Percentiles rank a stretch among this genome's conserved stretches.
Conservation (phyloP, 2,113 vertebrate species). For the Baryphthengus martii region DNA sequence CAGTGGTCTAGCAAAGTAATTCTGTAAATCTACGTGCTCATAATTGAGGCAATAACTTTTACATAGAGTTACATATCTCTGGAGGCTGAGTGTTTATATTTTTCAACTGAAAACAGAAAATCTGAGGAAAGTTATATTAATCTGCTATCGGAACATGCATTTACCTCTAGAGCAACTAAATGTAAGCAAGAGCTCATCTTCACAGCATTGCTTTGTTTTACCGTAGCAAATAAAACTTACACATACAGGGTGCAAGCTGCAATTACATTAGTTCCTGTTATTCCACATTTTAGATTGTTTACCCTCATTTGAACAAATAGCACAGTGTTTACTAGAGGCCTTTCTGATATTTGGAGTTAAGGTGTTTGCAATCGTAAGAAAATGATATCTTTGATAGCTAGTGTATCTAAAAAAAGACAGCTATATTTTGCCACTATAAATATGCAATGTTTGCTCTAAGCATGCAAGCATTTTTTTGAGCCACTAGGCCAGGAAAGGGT, state of each 20-base stretch:
- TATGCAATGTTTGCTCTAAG: background rate
- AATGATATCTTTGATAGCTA: background rate
- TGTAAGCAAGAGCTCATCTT: background rate
- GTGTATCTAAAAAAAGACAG: background rate
- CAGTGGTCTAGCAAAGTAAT: background rate
- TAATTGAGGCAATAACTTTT: background rate
- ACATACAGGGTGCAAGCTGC: background rate
- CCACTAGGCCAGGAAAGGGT: conserved; percentile 27
- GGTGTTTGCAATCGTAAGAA: background rate
- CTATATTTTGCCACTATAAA: background rate
- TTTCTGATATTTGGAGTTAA: background rate
- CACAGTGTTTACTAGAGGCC: background rate
- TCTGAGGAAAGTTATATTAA: background rate
- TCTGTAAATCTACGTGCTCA: background rate
- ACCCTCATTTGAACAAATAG: background rate
- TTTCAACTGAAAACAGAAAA: background rate
- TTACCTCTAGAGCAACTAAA: background rate
- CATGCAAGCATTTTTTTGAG: background rate
- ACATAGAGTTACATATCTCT: background rate
- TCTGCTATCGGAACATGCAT: background rate
- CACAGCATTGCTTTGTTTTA: background rate
- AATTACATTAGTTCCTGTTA: background rate
- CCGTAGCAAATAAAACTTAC: background rate
- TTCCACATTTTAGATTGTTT: background rate
- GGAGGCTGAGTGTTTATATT: background rate